Evolutionary conservation across 2,113 vertebrate species (phyloP).

Genomic region (Gulo gulo): DNA sequence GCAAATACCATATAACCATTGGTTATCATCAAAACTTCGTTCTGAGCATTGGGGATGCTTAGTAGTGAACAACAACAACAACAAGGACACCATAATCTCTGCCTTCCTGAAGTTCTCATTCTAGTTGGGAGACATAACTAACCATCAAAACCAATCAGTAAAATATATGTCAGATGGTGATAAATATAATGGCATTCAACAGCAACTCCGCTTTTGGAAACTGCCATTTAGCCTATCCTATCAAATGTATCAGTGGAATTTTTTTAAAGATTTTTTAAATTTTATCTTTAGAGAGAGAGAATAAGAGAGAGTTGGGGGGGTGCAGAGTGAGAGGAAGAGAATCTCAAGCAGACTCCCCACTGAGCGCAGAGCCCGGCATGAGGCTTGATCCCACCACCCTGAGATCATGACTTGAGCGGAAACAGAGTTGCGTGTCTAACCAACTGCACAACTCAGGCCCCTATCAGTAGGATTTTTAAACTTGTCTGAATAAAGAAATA

Average conservation of each 20-base stretch:
- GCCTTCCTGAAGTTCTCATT: not conserved
- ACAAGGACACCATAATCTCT: not conserved
- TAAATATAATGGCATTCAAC: not conserved
- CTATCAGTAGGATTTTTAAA: not conserved
- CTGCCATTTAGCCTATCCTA: not conserved
- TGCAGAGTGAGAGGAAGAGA: not conserved
- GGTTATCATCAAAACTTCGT: not conserved
- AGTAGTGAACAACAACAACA: not conserved
- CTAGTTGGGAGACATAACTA: not conserved
- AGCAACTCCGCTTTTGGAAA: not conserved
- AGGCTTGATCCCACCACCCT: not conserved
- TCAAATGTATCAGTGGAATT: not conserved
- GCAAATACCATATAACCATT: not conserved
- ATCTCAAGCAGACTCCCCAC: not conserved
- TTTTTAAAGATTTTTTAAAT: not conserved
- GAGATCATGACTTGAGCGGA: not conserved
- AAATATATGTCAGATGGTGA: not conserved
- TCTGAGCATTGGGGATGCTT: not conserved
- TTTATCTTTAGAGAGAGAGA: not conserved
- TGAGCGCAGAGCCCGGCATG: not conserved
- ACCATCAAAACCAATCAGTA: not conserved
- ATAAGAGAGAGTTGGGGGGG: not conserved
- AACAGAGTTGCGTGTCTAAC: not conserved
- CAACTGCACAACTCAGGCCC: not conserved
- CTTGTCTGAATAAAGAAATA: not conserved